Base-by-base conservation (phyloP, 2,113 vertebrate species). In the Psilopsiagon aurifrons region DNA sequence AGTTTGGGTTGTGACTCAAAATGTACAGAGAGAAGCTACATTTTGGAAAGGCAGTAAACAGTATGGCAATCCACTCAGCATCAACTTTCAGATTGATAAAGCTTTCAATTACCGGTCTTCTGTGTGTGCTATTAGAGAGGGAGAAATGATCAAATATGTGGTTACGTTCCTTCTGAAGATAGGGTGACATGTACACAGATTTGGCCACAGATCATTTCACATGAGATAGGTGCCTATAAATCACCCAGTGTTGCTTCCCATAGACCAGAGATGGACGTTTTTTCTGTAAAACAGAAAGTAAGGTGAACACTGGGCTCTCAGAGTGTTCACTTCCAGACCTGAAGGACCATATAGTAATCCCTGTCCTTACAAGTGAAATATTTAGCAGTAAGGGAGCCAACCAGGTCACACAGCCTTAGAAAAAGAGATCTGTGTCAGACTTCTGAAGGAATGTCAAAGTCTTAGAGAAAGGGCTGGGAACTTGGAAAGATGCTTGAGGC, bases 401-500 rank as follows among this genome's bases (percentile, higher is more conserved):
- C 4, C 11, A 35, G 68, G 12, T 81, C 62, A 64, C 41, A 44
- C 4, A 35, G 41, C 51, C 67, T 60, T 22, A 31, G 60, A 51
- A 92, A 31, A 31, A 85, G 39, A 74, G 14, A 20, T 74, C 71
- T 14, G 8, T 31, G 31, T 89, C 29, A 63, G 57, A 17, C 43
- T 76, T 94, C 55, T 55, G 78, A 92, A 96, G 75, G 52, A 66
- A 94, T 76, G 49, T 47, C 52, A 22, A 52, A 79, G 43, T 57
- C 80, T 86, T 23, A 35, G 92, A 86, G 67, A 90, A 93, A 94
- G 85, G 63, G 41, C 73, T 79, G 69, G 25, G 88, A 94, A 74
- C 27, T 90, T 73, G 75, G 73, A 84, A 90, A 85, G 47, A 16
- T 83, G 70, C 82, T 88, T 90, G 66, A 93, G 92, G 73, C 83